Conservation (phyloP, 2,797 vertebrate species). For the Micropoecilia bifurca region DNA sequence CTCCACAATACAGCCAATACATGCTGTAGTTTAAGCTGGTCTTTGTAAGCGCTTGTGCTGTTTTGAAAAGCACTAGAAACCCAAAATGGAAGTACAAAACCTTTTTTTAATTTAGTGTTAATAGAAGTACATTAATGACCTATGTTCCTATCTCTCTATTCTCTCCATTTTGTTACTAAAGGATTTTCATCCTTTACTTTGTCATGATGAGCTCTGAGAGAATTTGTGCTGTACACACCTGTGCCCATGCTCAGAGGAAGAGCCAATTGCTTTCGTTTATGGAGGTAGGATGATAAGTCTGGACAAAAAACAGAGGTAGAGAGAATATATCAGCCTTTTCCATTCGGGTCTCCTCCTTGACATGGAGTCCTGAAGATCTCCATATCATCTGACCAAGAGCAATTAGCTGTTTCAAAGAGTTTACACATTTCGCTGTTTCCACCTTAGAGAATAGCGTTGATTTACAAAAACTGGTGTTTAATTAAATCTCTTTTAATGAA, state of each 20-base stretch:
- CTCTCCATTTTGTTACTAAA: conserved; percentile 11
- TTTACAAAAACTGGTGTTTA: neutral
- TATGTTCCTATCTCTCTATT: conserved; percentile 17
- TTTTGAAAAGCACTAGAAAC: too few species aligned
- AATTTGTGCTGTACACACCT: conserved; percentile 70
- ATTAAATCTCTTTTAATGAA: conserved; percentile 25
- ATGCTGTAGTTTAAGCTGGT: too few species aligned
- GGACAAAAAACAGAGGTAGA: conserved; percentile 13
- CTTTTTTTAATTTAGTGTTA: neutral
- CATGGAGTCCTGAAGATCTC: conserved; percentile 24
- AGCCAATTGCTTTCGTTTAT: conserved; percentile 72
- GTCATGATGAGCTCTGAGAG: conserved; percentile 53
- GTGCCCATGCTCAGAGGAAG: conserved; percentile 61
- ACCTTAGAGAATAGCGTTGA: conserved; percentile 14
- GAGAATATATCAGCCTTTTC: conserved; percentile 48
- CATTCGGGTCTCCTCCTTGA: conserved; percentile 58
- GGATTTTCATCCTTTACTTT: conserved; percentile 24
- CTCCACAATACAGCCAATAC: too few species aligned
- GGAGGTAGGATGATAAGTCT: conserved; percentile 11
- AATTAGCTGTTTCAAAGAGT: conserved; percentile 46
- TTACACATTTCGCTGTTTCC: neutral
- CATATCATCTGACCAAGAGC: conserved; percentile 59
- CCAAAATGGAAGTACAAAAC: too few species aligned
- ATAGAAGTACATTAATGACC: neutral
- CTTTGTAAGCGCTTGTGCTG: too few species aligned